A percentile compares a stretch with the other conserved stretches of the same genome.
These are phyloP conservation scores for Hyaena hyaena DNA, from an alignment of 2,113 vertebrate species.

Conservation along the genomic window DNA sequence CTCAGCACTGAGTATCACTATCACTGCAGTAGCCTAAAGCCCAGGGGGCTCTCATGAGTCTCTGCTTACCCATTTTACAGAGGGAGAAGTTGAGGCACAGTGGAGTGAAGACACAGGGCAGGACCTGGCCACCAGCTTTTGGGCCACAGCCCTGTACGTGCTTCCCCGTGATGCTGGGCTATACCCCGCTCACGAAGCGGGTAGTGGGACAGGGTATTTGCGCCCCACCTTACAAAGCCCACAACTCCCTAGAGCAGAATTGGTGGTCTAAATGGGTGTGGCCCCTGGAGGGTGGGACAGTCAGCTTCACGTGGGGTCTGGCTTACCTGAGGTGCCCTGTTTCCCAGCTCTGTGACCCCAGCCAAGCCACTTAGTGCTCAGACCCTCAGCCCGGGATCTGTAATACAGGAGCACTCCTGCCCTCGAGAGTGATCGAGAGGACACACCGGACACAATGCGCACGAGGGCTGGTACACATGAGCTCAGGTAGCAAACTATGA, in stretches of 20 bases:
- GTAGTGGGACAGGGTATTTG: background rate
- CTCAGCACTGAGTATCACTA: background rate
- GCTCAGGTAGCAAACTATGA: background rate
- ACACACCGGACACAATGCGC: background rate
- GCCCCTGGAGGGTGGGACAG: background rate
- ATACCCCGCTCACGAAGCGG: rapidly evolving
- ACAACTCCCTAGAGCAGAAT: background rate
- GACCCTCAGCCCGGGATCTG: background rate
- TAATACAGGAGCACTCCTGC: background rate
- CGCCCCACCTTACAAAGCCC: background rate
- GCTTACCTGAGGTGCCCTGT: background rate
- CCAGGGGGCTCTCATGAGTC: background rate
- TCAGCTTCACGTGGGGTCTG: background rate
- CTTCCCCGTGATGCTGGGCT: background rate
- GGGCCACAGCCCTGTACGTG: background rate
- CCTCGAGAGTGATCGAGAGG: rapidly evolving
- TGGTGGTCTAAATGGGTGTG: background rate
- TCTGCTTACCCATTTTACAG: background rate
- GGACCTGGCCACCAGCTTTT: background rate
- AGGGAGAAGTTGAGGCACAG: background rate
- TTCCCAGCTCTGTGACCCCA: background rate
- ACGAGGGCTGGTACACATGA: background rate
- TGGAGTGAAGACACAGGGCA: background rate
- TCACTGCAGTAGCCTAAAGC: background rate
- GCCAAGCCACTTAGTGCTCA: background rate